Percentiles rank a stretch among this genome's conserved stretches.
phyloP scores from a whole-genome alignment of 2,888 invertebrate genomes.

The Agriotes lineatus region DNA sequence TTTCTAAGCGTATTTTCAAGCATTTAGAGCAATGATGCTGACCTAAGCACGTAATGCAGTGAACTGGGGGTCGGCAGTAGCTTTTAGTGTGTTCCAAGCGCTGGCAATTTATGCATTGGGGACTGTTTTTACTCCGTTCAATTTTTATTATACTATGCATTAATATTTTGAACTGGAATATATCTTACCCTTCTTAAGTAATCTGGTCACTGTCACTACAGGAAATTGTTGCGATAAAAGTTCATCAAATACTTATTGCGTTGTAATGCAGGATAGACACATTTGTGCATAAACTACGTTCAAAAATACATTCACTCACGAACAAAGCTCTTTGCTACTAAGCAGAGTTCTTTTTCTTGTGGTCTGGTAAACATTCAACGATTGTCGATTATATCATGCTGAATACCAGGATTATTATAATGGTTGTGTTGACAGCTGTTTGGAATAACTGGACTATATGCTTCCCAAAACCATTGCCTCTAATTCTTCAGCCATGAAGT shows the following conservation, averaged over 20 bases:
- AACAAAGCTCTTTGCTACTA: no score
- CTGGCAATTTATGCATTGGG: slow-evolving; percentile 14
- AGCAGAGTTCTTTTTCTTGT: no score
- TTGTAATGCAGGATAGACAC: neutral
- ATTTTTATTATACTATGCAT: slow-evolving; percentile 1
- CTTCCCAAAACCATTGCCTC: no score
- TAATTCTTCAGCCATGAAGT: no score
- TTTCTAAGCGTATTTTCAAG: neutral
- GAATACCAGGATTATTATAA: no score
- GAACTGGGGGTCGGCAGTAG: neutral
- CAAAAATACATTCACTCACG: no score
- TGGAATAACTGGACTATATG: no score
- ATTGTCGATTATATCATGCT: no score
- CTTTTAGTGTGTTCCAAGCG: slow-evolving; percentile 12
- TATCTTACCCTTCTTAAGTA: neutral
- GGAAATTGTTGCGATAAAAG: neutral
- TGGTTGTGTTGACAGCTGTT: no score
- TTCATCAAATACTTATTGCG: no score
- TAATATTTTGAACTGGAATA: slow-evolving; percentile 15
- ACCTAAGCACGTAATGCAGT: slow-evolving; percentile 5
- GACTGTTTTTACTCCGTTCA: neutral
- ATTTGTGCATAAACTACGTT: no score
- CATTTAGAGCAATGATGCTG: neutral
- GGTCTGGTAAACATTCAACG: no score
- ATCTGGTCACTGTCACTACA: neutral